Evolutionary conservation across 2,888 invertebrate genomes (phyloP), one percentile per base, ranked within the genome.

Genomic region (Agrochola lota): DNA sequence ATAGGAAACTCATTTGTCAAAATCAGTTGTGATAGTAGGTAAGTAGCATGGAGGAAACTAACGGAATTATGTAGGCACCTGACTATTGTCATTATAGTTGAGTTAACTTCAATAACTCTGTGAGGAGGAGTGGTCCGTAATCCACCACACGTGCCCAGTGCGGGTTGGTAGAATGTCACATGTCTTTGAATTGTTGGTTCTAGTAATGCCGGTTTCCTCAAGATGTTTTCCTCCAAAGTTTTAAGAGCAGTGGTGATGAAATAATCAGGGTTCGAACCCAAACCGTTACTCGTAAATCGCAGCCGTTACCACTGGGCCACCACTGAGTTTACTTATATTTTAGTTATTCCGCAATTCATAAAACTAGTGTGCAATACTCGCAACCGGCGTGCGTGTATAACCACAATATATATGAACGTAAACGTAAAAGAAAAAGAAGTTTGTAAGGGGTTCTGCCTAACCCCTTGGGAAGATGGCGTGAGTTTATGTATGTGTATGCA

Each of bases 1-100:
- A 83, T 83, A 77, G 59, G 11, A 73, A 83, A 77, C 52, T 68
- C 73, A 73, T 85, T 82, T 83, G 57, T 82, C 70, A 73, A 81
- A 83, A 85, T 72, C 52, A 43, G 68, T 43, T 43, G 46, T 49
- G 30, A 49, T 60, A 30, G 49, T 4, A 12, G 52, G 35, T 5
- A 43, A 79, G 35, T 49, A 12, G 52, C 17, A 46, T 35, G 0
- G 9, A 40, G 23, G 5, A 43, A 74, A 43, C 30, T 15, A 15
- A 46, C 46, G 12, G 46, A 46, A 5, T 23, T 7, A 55, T 55
- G 17, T 73, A 17, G 9, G 23, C 11, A 23, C 23, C 67, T 49
- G 23, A 55, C 52, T 55, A 30, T 30, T 17, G 55, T 9, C 55
- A 57, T 3, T 49, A 49, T 5, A 30, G 20, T 12, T 49, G 5